Base-by-base conservation (phyloP, 2,797 vertebrate species). In the Dryobates pubescens region DNA sequence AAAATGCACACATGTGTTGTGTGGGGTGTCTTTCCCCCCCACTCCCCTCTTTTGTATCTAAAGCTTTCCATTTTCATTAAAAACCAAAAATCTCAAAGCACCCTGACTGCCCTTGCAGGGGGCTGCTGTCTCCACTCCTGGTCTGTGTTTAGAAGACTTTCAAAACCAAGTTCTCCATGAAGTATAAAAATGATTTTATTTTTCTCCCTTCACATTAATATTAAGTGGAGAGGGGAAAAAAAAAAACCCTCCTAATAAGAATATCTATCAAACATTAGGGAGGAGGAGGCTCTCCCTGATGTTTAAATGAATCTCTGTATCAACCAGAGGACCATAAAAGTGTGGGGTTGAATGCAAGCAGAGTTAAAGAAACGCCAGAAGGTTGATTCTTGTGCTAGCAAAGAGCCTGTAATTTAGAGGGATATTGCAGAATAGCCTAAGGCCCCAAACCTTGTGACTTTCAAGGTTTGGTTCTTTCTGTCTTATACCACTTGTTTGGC, bases 381-480 rank as follows among this genome's bases (percentile, higher is more conserved):
- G 87, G 90, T 93, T 89, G 74, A 56, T 84, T 84, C 88, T 92
- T 64, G 26, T 10, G 36, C 87, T 96, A 93, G 96, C 93, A 92
- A 62, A 94, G 71, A 84, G 92, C 94, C 96, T 92, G 83, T 93
- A 93, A 92, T 93, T 96, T 92, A 92, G 90, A 95, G 87, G 93
- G 89, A 93, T 94, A 92, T 92, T 92, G 93, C 96, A 92, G 94
- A 95, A 95, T 91, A 93, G 95, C 95, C 93, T 91, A 88, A 89
- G 96, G 96, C 82, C 85, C 58, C 64, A 89, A 88, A 88, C 80
- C 93, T 93, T 71, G 82, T 90, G 92, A 74, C 87, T 96, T 96
- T 95, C 93, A 93, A 96, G 91, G 82, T 82, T 96, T 95, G 47
- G 47, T 94, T 76, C 67, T 89, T 82, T 92, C 88, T 86, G 32